Conservation (phyloP, 2,113 vertebrate genomes). For the Trematocara macrostoma region DNA sequence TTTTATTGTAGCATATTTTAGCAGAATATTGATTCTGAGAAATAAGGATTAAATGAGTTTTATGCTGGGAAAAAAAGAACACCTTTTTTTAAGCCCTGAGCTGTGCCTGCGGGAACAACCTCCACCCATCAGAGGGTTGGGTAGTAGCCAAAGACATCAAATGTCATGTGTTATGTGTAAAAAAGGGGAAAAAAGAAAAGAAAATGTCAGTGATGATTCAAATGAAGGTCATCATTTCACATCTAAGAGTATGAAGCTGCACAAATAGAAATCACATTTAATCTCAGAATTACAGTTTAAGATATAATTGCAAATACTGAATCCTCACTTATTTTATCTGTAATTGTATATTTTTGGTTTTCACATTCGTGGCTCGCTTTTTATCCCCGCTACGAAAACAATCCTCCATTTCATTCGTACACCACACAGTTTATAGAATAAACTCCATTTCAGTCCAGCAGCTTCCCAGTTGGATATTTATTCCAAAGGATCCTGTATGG, state of each 20-base stretch:
- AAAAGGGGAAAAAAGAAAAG: neutral
- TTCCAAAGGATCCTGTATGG: slow-evolving; percentile 63
- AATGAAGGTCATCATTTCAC: neutral
- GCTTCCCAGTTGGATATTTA: slow-evolving; percentile 28
- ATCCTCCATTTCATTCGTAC: neutral
- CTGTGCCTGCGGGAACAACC: neutral
- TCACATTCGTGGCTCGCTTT: neutral
- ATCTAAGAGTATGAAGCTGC: neutral
- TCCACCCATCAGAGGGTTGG: neutral
- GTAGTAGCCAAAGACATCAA: neutral
- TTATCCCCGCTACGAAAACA: neutral
- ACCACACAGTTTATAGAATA: neutral
- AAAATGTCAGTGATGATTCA: neutral
- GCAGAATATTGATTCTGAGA: neutral
- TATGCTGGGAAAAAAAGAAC: neutral
- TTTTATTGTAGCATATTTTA: neutral
- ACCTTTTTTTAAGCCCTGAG: neutral
- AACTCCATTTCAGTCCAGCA: neutral
- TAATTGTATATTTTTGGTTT: neutral
- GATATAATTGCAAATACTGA: neutral
- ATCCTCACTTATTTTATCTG: neutral
- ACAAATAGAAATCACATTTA: neutral
- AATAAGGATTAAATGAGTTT: neutral
- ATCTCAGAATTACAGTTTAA: neutral
- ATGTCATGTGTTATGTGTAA: neutral